Percentiles rank a stretch among this genome's conserved stretches.
Evolutionary conservation across 2,797 vertebrate genomes (phyloP).

Genomic region (Lophius americanus): DNA sequence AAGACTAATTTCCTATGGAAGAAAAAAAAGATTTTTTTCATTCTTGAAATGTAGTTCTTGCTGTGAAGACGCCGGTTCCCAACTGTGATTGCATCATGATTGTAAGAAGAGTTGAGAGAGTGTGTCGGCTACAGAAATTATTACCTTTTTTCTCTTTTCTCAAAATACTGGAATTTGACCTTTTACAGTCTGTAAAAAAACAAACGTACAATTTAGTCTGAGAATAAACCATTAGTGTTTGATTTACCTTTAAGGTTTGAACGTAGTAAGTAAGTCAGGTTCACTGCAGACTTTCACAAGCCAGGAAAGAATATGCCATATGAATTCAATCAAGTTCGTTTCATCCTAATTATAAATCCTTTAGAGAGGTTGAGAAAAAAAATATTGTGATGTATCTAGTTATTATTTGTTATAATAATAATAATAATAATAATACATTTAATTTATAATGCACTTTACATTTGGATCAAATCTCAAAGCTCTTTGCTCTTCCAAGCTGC

Average conservation of each 20-base stretch:
- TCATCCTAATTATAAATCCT: background rate
- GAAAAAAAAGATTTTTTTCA: too few species aligned
- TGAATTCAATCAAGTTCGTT: conserved; percentile 3
- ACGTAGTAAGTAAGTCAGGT: background rate
- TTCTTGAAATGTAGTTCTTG: too few species aligned
- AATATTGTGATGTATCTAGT: too few species aligned
- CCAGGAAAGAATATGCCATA: background rate
- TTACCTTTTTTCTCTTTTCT: background rate
- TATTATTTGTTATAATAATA: too few species aligned
- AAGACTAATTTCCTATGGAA: too few species aligned
- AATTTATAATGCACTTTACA: too few species aligned
- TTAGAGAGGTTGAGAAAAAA: background rate
- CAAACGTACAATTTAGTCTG: background rate
- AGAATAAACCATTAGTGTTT: background rate
- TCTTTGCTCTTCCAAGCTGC: background rate
- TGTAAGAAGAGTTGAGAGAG: too few species aligned
- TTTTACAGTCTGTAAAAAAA: background rate
- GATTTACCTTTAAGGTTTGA: background rate
- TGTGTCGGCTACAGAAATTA: background rate
- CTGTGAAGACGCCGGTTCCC: too few species aligned
- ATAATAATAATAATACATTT: too few species aligned
- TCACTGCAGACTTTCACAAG: background rate
- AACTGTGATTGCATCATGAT: too few species aligned
- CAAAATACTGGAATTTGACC: too few species aligned
- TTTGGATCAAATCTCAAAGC: too few species aligned